Base-by-base conservation (phyloP, 2,888 invertebrate genomes). In the Drosophila hamatofila region DNA sequence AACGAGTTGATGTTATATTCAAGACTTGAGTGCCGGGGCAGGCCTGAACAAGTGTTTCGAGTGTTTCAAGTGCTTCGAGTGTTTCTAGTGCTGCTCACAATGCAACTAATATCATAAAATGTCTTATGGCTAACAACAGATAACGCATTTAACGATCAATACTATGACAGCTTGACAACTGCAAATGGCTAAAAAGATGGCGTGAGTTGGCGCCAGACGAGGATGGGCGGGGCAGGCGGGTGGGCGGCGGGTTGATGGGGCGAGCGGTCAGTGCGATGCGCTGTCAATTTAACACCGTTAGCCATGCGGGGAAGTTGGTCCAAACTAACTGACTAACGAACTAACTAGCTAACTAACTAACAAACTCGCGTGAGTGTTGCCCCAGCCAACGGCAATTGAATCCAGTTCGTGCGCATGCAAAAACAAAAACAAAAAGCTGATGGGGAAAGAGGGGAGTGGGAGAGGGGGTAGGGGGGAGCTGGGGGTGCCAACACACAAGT, bases 131-230 rank as follows among this genome's bases (percentile, higher is more conserved):
- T 76, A 84, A 87, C 84, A 75, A 81, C 84, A 84, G 88, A 89
- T 88, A 84, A 78, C 82, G 76, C 85, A 72, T 84, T 89, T 84
- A 84, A 84, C 85, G 84, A 88, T 84, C 84, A 70, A 76, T 82
- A 76, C 82, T 72, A 48, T 73, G 84, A 89, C 89, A 84, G 82
- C 75, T 84, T 89, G 84, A 84, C 84, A 89, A 83, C 85, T 67
- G 77, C 72, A 81, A 77, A 70, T 78, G 70, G 77, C 64, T 66
- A 72, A 71, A 71, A 75, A 73, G 78, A 80, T 75, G 77, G 81
- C 65, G 77, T 75, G 66, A 63, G 59, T 39, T 51, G 41, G 64
- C 42, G 41, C 66, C 66, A 46, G 68, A 21, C 21, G 44, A 21
- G 5, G 16, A 57, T 11, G 42, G 8, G 51, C 7, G 60, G 60